These are phyloP conservation scores for Ctenomys sociabilis DNA, from an alignment of 2,113 vertebrate species.

Conservation along the genomic window DNA sequence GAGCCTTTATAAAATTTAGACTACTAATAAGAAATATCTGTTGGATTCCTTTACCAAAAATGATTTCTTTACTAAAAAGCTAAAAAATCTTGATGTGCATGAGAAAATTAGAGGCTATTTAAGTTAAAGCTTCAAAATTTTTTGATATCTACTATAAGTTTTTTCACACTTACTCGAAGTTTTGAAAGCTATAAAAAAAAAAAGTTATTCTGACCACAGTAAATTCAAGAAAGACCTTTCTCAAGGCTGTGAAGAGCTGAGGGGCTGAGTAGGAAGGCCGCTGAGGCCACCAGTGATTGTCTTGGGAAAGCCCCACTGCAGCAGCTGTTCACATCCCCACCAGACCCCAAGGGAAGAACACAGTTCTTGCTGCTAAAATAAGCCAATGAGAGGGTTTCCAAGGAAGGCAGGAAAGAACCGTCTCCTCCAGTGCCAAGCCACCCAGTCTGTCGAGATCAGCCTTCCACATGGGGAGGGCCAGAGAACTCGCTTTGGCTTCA, in stretches of 20 bases:
- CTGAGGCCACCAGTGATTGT: no score
- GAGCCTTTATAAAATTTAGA: background rate
- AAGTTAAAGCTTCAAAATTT: background rate
- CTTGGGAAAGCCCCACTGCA: background rate
- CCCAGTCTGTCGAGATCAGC: background rate
- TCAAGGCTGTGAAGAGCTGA: background rate
- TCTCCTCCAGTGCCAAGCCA: background rate
- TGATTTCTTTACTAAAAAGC: background rate
- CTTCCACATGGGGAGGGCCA: no score
- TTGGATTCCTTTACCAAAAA: background rate
- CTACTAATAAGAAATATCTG: background rate
- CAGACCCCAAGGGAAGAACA: background rate
- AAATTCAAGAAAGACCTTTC: background rate
- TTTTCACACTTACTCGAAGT: background rate
- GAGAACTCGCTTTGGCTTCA: background rate
- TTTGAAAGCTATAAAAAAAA: background rate
- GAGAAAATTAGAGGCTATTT: background rate
- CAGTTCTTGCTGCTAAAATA: background rate
- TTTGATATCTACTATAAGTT: background rate
- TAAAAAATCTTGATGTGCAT: background rate
- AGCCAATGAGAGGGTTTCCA: background rate
- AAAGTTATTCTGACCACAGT: constrained; percentile 25
- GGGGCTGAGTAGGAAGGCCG: background rate
- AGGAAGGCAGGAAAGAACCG: background rate
- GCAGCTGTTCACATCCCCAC: background rate